Percentiles rank a stretch among this genome's conserved stretches.
phyloP scores from a whole-genome alignment of 2,888 invertebrate species.

The Alentia gelatinosa region DNA sequence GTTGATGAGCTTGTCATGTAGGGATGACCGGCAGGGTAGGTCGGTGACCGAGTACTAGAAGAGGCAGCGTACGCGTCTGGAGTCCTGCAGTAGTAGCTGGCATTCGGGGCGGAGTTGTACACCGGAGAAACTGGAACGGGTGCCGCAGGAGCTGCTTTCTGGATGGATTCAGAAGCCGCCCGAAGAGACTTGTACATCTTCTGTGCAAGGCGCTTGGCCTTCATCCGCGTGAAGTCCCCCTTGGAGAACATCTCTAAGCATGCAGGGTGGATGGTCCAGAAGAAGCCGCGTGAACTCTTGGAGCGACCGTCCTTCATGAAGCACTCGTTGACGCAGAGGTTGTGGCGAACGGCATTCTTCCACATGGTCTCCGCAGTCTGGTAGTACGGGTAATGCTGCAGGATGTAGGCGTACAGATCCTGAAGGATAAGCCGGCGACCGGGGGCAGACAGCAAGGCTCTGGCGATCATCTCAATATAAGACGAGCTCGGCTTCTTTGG shows the following conservation, averaged over 20 bases:
- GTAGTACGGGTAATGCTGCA: conserved; percentile 28
- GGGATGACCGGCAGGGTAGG: no score
- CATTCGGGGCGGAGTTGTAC: no score
- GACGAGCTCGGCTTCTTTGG: neutral
- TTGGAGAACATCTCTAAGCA: conserved; percentile 19
- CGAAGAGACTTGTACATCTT: conserved; percentile 34
- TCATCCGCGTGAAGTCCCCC: conserved; percentile 19
- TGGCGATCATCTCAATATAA: conserved; percentile 42
- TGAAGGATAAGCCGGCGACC: neutral
- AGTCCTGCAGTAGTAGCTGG: no score
- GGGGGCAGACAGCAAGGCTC: neutral
- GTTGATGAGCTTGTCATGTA: no score
- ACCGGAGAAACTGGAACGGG: no score
- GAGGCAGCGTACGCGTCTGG: no score
- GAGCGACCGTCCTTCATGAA: conserved; percentile 33
- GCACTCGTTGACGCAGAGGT: conserved; percentile 46
- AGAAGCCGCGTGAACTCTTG: conserved; percentile 21
- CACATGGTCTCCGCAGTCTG: neutral
- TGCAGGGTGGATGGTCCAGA: conserved; percentile 39
- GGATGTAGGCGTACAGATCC: conserved; percentile 27
- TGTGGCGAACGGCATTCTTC: conserved; percentile 43
- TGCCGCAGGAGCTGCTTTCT: no score
- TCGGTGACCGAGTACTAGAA: no score
- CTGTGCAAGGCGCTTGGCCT: neutral
- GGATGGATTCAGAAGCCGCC: neutral